Evolutionary conservation across 2,888 invertebrate species (phyloP), one percentile per base, ranked within the genome.

Genomic region (Neoascia interrupta): DNA sequence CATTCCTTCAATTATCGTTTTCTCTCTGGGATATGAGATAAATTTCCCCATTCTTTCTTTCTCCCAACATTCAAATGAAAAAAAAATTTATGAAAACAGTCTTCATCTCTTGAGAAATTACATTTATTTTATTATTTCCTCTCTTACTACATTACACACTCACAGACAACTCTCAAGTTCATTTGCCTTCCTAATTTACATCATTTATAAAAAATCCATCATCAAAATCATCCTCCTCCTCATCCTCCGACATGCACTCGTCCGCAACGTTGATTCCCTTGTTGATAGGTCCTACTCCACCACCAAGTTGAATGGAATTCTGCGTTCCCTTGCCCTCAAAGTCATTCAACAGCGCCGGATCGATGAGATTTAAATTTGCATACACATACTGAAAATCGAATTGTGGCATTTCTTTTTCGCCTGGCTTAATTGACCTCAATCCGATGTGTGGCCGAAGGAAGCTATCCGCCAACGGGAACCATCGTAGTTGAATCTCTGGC

Each of bases 401-500:
- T 56, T 84, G 84, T 0, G 84, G 84, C 63, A 83, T 64, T 79
- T 84, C 84, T 8, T 63, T 70, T 5, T 83, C 84, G 16, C 79
- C 81, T 1, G 82, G 49, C 36, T 83, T 84, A 31, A 84, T 83
- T 1, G 82, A 83, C 2, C 84, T 66, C 18, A 84, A 53, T 0
- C 84, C 84, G 36, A 83, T 84, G 45, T 84, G 84, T 2, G 84
- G 83, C 1, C 84, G 81, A 1, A 84, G 54, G 15, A 84, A 84
- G 47, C 84, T 83, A 54, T 84, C 84, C 11, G 84, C 84, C 53
- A 84, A 36, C 0, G 84, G 84, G 56, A 84, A 84, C 84, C 84
- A 84, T 34, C 83, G 82, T 47, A 83, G 39, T 18, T 84, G 79
- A 45, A 84, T 82, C 21, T 83, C 83, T 0, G 84, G 83, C 19